Evolutionary conservation across 2,888 invertebrate genomes (phyloP), one percentile per base, ranked within the genome.

Genomic region (Tridacna gigas): DNA sequence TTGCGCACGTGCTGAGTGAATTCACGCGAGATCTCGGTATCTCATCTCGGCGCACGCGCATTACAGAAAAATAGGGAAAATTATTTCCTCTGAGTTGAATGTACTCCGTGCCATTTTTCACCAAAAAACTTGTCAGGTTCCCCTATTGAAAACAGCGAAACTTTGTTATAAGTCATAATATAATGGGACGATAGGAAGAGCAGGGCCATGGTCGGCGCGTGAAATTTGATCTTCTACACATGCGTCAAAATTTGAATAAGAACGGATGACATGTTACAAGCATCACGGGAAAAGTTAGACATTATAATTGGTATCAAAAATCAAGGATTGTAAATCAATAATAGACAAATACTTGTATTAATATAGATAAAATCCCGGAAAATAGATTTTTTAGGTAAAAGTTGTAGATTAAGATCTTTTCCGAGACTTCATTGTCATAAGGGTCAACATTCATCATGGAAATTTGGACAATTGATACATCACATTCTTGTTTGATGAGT

Each of bases 111-210:
- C 82, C 83, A 80, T 86, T 86, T 80, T 84, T 88, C 80, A 84
- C 74, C 76, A 26, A 79, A 74, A 80, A 77, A 77, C 74, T 86
- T 85, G 86, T 86, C 20, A 25, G n/a, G 71, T 37, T 48, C 48
- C 25, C 20, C n/a, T 12, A n/a, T 13, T 67, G n/a, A 65, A 65
- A 67, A 45, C 67, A 67, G n/a, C 67, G 78, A 77, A 45, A 79
- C 77, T 65, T 73, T 74, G 80, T 76, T 85, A 82, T 85, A 88
- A 85, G 83, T 88, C 85, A 88, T 81, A 85, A 83, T 69, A 79
- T 76, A 85, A 80, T 79, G 85, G 77, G 78, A 65, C 37, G 45
- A 65, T 60, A 78, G 69, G 79, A 83, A 74, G 51, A 51, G 51
- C 67, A 22, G 45, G 48, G 66, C 74, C 48, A 67, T 63, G 71